Evolutionary conservation across 2,888 invertebrate genomes (phyloP).

Genomic region (Aphidius colemani): DNA sequence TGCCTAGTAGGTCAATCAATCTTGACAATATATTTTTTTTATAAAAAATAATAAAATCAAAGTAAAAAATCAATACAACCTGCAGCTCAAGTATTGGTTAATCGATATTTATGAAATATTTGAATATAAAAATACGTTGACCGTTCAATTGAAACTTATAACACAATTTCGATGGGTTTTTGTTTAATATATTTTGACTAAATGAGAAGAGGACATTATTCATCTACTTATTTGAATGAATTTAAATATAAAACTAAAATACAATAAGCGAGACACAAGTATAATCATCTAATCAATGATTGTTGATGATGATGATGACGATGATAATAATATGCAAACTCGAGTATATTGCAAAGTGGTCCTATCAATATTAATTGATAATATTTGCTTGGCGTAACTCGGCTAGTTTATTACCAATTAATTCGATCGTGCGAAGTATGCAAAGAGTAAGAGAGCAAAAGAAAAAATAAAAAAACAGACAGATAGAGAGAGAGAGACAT

Average conservation of each 20-base stretch:
- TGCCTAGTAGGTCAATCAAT: background rate
- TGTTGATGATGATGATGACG: background rate
- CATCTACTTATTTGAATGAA: background rate
- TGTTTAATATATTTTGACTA: background rate
- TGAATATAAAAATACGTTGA: too few relatives aligned
- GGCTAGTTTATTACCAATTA: slow-evolving; percentile 58
- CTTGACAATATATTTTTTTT: too few relatives aligned
- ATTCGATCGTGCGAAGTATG: slow-evolving; percentile 59
- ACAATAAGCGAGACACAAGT: background rate
- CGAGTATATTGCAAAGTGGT: slow-evolving; percentile 44
- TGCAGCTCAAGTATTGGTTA: too few relatives aligned
- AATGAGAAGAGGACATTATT: background rate
- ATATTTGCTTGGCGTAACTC: slow-evolving; percentile 45
- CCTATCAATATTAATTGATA: slow-evolving; percentile 56
- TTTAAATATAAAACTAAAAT: background rate
- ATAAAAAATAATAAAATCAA: too few relatives aligned
- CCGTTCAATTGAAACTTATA: too few relatives aligned
- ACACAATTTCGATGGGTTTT: too few relatives aligned
- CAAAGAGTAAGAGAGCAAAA: slow-evolving; percentile 36
- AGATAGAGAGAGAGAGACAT: background rate
- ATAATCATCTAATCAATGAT: too few relatives aligned
- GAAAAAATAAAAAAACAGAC: too few relatives aligned
- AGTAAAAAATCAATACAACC: too few relatives aligned
- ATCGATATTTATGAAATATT: too few relatives aligned
- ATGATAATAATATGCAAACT: slow-evolving; percentile 7